These are phyloP conservation scores for Periophthalmodon schlosseri DNA, from an alignment of 2,113 vertebrate genomes.

Conservation along the genomic window DNA sequence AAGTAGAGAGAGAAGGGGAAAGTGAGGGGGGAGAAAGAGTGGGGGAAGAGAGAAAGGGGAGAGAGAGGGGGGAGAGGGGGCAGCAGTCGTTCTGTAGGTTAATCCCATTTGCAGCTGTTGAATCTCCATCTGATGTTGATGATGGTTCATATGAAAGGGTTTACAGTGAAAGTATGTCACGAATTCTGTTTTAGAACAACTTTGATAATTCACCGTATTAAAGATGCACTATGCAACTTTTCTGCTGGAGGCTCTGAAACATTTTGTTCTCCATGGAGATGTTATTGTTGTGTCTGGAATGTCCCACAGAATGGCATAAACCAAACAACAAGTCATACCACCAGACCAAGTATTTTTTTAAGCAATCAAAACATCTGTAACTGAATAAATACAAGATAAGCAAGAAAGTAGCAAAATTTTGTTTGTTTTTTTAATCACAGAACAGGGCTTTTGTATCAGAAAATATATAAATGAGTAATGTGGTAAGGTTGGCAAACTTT, in stretches of 20 bases:
- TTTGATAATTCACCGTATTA: background rate
- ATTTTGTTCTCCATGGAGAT: background rate
- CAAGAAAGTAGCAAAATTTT: too few species aligned
- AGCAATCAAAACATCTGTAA: too few species aligned
- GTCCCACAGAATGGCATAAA: too few species aligned
- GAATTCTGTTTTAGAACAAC: background rate
- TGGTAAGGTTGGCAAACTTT: too few species aligned
- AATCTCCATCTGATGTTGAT: conserved; percentile 22
- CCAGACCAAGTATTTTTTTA: too few species aligned
- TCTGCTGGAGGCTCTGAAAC: background rate
- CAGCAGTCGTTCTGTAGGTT: conserved; percentile 4
- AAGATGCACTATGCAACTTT: background rate
- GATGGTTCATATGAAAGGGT: conserved; percentile 3
- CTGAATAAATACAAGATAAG: too few species aligned
- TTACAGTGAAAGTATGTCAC: background rate
- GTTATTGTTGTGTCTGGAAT: background rate
- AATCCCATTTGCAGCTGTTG: conserved; percentile 30
- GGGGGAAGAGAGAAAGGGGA: background rate
- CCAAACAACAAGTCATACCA: too few species aligned
- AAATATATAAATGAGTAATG: too few species aligned
- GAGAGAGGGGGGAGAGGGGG: background rate
- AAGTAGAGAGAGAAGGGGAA: too few species aligned
- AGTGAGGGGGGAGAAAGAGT: too few species aligned
- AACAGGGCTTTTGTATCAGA: too few species aligned
- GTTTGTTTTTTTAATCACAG: too few species aligned